Percentiles rank a stretch among this genome's conserved stretches.
phyloP scores from a whole-genome alignment of 30 jellyfish, hydroid and myxozoan species.

The Hydractinia echinata region DNA sequence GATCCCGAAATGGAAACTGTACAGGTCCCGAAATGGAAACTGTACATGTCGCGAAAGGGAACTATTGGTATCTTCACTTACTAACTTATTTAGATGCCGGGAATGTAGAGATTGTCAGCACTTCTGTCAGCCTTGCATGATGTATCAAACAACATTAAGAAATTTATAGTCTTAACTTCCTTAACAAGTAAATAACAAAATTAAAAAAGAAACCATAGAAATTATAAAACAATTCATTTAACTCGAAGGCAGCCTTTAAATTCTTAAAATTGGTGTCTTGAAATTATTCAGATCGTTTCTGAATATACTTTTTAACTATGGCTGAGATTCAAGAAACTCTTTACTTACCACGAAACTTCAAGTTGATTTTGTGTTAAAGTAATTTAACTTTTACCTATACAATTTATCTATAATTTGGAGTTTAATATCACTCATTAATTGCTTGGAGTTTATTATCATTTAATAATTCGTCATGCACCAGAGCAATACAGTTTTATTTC shows the following conservation, averaged over 20 bases:
- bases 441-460: conserved; percentile 1
- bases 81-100: too few relatives aligned
- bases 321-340: conserved; percentile 14
- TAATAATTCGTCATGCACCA: conserved; percentile 8
- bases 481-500: conserved; percentile 22
- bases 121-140: conserved; percentile 7
- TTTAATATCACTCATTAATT: neutral
- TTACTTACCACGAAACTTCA: neutral
- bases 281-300: neutral
- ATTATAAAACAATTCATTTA: conserved; percentile 2
- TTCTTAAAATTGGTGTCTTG: neutral
- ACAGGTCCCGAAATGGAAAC: too few relatives aligned
- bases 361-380: neutral
- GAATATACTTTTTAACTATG: neutral
- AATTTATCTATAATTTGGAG: neutral
- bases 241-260: neutral
- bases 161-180: conserved; percentile 8
- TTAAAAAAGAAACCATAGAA: neutral
- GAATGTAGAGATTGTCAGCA: conserved; percentile 17
- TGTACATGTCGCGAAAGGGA: too few relatives aligned
- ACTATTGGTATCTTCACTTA: too few relatives aligned
- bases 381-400: conserved; percentile 13
- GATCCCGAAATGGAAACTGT: too few relatives aligned
- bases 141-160: conserved; percentile 3
- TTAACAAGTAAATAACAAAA: neutral